These are phyloP conservation scores for Clostera curtula DNA, from an alignment of 2,888 invertebrate species.

Conservation along the genomic window DNA sequence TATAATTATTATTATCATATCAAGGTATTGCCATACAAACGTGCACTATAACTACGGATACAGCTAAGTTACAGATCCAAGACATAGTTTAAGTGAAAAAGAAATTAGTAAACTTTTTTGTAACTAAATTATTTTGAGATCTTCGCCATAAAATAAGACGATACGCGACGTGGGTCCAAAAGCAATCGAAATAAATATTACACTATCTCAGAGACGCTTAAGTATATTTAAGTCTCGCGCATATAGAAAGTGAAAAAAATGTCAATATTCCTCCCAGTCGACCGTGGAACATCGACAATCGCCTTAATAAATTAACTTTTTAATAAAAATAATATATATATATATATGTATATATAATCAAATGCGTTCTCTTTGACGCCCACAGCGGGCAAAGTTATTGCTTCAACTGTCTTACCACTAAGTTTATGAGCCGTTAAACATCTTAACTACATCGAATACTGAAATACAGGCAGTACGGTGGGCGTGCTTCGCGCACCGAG, in stretches of 20 bases:
- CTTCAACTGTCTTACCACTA: constrained; percentile 44
- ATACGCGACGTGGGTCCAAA: constrained; percentile 20
- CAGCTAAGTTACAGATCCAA: constrained; percentile 41
- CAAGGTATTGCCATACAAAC: constrained; percentile 51
- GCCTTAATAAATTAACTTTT: constrained; percentile 26
- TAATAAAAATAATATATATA: constrained; percentile 35
- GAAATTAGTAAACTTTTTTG: constrained; percentile 25
- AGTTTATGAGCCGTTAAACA: constrained; percentile 38
- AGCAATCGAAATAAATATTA: constrained; percentile 14
- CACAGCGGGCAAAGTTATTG: constrained; percentile 39
- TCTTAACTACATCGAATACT: constrained; percentile 43
- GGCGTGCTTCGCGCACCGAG: too few relatives aligned
- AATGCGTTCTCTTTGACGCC: constrained; percentile 67
- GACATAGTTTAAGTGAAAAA: constrained; percentile 34
- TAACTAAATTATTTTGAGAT: constrained; percentile 71
- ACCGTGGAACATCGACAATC: constrained; percentile 16
- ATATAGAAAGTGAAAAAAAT: constrained; percentile 11
- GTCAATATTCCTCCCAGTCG: constrained; percentile 11
- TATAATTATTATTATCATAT: constrained; percentile 24
- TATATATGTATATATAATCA: too few relatives aligned
- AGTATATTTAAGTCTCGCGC: not conserved
- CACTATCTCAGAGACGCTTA: not conserved
- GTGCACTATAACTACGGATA: constrained; percentile 56
- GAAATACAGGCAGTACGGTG: too few relatives aligned
- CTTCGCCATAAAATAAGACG: constrained; percentile 50